These are phyloP conservation scores for Muscidifurax raptorellus DNA, from an alignment of 1,140 invertebrate genomes.

Conservation along the genomic window DNA sequence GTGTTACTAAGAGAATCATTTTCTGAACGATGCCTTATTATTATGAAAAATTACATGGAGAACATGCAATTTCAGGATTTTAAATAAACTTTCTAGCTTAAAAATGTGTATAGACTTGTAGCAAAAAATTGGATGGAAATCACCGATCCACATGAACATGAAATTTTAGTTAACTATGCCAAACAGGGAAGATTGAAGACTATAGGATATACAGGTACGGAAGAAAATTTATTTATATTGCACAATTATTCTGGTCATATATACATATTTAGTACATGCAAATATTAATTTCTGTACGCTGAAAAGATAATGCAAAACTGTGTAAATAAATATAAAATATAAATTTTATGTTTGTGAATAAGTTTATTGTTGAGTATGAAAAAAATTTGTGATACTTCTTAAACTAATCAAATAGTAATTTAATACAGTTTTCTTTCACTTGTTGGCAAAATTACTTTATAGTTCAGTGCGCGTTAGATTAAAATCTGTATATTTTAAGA, in stretches of 20 bases:
- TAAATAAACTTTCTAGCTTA: not conserved
- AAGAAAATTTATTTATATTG: not conserved
- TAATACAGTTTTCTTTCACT: too few relatives aligned
- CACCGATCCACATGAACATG: not conserved
- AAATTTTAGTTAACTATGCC: not conserved
- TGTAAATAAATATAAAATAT: too few relatives aligned
- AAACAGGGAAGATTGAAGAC: not conserved
- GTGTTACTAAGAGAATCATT: not conserved
- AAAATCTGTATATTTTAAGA: too few relatives aligned
- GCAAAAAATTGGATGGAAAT: conserved; percentile 8
- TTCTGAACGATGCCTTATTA: not conserved
- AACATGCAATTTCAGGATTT: not conserved
- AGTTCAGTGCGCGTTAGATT: too few relatives aligned
- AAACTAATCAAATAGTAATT: too few relatives aligned
- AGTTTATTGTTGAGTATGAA: too few relatives aligned
- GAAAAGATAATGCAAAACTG: too few relatives aligned
- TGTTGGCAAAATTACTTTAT: too few relatives aligned
- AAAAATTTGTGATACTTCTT: too few relatives aligned
- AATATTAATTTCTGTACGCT: too few relatives aligned
- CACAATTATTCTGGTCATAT: not conserved
- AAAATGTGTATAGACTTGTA: not conserved
- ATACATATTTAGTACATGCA: not conserved
- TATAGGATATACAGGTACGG: not conserved
- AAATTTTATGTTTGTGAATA: too few relatives aligned
- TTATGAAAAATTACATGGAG: not conserved